phyloP scores from a whole-genome alignment of 2,113 vertebrate species.

The Salvelinus alpinus region DNA sequence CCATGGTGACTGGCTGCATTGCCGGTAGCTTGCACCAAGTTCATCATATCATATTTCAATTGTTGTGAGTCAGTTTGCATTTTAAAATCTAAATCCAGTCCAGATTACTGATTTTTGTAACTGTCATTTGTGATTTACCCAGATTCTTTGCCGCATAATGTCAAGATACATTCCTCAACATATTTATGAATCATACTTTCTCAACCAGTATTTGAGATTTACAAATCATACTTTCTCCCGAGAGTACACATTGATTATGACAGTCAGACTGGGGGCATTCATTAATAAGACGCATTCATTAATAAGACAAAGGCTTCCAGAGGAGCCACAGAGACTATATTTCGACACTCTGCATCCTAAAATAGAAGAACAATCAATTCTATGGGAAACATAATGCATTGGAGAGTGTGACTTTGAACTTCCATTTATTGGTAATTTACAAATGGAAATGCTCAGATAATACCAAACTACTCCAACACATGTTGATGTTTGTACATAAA shows the following conservation, averaged over 20 bases:
- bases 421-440: constrained; percentile 10
- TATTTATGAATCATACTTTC: constrained; percentile 56
- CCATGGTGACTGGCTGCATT: constrained; percentile 45
- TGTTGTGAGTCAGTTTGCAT: constrained; percentile 26
- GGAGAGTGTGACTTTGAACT: constrained; percentile 6
- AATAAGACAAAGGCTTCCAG: constrained; percentile 44
- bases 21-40: constrained; percentile 38
- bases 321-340: constrained; percentile 33
- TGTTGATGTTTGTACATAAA: no score
- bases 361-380: constrained; percentile 47
- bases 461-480: no score
- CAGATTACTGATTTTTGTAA: constrained; percentile 17
- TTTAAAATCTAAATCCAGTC: constrained; percentile 41
- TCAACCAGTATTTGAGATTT: neutral
- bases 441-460: constrained; percentile 18
- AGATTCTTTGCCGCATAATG: neutral
- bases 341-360: constrained; percentile 42
- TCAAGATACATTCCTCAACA: neutral
- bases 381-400: neutral
- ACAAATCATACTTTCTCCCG: constrained; percentile 35
- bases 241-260: constrained; percentile 50
- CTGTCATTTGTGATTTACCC: constrained; percentile 20
- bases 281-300: constrained; percentile 54
- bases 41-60: constrained; percentile 21
- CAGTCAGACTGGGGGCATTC: constrained; percentile 28